Evolutionary conservation across 2,797 vertebrate species (phyloP), one percentile per base, ranked within the genome.

Genomic region (Tapera naevia): DNA sequence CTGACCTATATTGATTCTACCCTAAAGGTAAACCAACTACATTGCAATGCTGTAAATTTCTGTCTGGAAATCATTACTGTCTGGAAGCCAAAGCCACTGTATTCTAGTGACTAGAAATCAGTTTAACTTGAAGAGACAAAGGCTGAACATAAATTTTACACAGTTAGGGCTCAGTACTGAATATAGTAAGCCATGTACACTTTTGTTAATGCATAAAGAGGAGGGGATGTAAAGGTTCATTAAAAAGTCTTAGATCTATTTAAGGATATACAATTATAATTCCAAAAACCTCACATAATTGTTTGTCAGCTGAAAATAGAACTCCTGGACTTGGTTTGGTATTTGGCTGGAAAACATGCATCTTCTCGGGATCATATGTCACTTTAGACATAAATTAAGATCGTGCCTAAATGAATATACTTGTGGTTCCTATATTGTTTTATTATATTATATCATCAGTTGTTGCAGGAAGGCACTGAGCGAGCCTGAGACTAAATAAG

Each of bases 11-110:
- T 30, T 70, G 62, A 93, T 95, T 89, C 84, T 73, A 41, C 43
- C 70, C 67, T 70, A 66, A 91, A 92, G 82, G 66, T 32, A 94
- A 91, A 92, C 69, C 60, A 80, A 70, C 73, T 79, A 50, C 65
- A 53, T 14, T 35, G 9, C 73, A 84, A 48, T 56, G 56, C 17
- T 84, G 15, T 75, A 91, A 94, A 88, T 73, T 45, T 28, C 60
- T 88, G 48, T 27, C 82, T 86, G 71, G 54, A 93, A 90, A 80
- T 9, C 80, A 88, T 5, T 86, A 48, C 46, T 89, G 25, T 50
- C 74, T 93, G 66, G 43, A 76, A 94, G 51, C 35, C 43, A 91
- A 88, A 94, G 33, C 6, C 57, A 67, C 64, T 32, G 27, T 17
- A 43, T 83, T 90, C 46, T 58, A 69, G 82, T 56, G 43, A 62